These are phyloP conservation scores for Uloborus diversus DNA, from an alignment of 1,140 invertebrate species.

Conservation along the genomic window DNA sequence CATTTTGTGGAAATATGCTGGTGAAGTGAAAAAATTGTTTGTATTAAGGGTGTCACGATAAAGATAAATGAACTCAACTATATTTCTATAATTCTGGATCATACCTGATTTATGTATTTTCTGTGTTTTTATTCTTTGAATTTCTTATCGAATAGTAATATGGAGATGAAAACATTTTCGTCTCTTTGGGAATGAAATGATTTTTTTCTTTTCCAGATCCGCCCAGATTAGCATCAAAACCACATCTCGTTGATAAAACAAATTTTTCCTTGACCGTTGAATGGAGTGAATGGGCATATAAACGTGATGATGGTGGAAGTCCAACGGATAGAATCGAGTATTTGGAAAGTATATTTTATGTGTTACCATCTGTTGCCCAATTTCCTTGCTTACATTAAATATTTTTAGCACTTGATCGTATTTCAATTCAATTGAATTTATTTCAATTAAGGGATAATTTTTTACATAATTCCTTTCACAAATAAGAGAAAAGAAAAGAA, in stretches of 20 bases:
- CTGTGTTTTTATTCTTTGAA: background rate
- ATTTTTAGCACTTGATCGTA: too few species aligned
- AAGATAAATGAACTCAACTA: too few species aligned
- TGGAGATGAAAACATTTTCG: background rate
- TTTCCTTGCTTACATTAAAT: too few species aligned
- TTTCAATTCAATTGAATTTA: too few species aligned
- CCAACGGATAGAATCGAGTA: conserved; percentile 37
- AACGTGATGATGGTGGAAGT: conserved; percentile 28
- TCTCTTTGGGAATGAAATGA: too few species aligned
- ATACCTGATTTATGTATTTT: background rate
- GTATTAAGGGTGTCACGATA: too few species aligned
- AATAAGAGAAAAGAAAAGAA: too few species aligned
- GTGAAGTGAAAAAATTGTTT: too few species aligned
- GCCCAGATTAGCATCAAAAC: conserved; percentile 1
- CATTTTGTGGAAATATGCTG: too few species aligned
- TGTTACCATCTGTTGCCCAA: background rate
- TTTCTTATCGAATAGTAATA: background rate
- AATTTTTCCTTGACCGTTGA: conserved; percentile 3
- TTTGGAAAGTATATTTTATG: conserved; percentile 22
- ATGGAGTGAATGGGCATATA: conserved; percentile 34
- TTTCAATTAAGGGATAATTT: too few species aligned
- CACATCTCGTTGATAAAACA: background rate
- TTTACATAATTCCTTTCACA: too few species aligned
- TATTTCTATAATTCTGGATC: too few species aligned
- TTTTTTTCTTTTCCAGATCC: conserved; percentile 18